Percentiles rank a stretch among this genome's conserved stretches.
These are phyloP conservation scores for Epistrophe eligans DNA, from an alignment of 2,888 invertebrate species.

Conservation along the genomic window DNA sequence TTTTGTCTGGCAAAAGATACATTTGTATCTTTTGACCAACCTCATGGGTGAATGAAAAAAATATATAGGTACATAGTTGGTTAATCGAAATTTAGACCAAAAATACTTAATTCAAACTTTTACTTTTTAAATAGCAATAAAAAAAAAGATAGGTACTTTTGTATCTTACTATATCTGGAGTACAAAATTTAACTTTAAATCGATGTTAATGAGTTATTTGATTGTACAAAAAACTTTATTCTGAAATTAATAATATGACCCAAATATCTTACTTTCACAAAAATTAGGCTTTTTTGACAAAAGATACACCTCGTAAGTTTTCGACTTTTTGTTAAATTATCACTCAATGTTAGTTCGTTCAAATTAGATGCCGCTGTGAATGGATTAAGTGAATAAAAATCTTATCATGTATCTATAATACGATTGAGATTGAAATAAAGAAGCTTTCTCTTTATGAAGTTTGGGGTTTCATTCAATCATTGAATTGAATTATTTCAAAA, in stretches of 20 bases:
- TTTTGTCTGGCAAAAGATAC: slow-evolving; percentile 45
- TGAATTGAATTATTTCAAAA: neutral
- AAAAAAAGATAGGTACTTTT: neutral
- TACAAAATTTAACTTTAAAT: neutral
- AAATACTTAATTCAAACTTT: slow-evolving; percentile 25
- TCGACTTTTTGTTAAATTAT: neutral
- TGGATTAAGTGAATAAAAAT: neutral
- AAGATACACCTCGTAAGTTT: neutral
- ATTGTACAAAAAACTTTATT: neutral
- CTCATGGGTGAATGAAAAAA: neutral
- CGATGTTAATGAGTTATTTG: neutral
- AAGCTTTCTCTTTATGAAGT: too few relatives aligned
- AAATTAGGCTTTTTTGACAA: neutral
- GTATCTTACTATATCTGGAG: slow-evolving; percentile 2
- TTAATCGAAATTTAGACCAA: slow-evolving; percentile 17
- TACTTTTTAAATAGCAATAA: slow-evolving; percentile 1
- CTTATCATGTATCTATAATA: too few relatives aligned
- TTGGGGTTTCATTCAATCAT: too few relatives aligned
- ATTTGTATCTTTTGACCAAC: slow-evolving; percentile 13
- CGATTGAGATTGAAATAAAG: too few relatives aligned
- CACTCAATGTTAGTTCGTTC: neutral
- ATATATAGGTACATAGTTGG: neutral
- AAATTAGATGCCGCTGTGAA: neutral
- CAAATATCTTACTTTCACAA: slow-evolving; percentile 17
- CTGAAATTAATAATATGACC: neutral